Conservation (phyloP, 2,797 vertebrate species). For the Distichodus sexfasciatus region DNA sequence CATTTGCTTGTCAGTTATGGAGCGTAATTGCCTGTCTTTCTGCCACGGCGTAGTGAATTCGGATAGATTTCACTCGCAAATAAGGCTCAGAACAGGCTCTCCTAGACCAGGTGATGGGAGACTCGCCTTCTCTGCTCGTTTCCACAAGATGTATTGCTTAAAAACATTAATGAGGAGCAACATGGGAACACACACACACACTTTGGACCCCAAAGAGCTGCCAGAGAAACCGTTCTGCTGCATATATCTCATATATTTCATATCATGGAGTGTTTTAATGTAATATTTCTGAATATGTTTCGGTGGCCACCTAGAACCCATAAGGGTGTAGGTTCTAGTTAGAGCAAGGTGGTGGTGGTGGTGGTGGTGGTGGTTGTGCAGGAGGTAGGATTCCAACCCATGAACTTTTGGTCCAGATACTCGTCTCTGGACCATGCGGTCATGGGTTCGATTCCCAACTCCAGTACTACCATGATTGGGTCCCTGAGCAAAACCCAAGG, state of each 20-base stretch:
- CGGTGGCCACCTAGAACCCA: no score
- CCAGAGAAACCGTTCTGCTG: background rate
- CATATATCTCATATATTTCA: background rate
- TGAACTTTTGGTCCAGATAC: no score
- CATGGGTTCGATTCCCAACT: no score
- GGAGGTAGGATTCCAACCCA: no score
- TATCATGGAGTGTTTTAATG: no score
- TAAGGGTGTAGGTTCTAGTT: no score
- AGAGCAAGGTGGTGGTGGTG: no score
- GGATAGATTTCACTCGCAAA: conserved; percentile 44
- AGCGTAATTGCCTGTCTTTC: conserved; percentile 51
- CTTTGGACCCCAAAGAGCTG: background rate
- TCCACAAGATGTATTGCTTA: conserved; percentile 14
- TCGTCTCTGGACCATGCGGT: no score
- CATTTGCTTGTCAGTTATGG: conserved; percentile 49
- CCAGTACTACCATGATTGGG: no score
- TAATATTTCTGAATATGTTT: no score
- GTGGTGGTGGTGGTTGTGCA: no score
- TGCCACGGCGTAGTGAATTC: conserved; percentile 45
- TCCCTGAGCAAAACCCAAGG: no score
- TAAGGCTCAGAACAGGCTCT: conserved; percentile 40
- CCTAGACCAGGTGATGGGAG: conserved; percentile 33
- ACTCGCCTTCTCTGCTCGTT: conserved; percentile 18
- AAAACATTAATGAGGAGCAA: conserved; percentile 9
- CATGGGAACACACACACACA: background rate